Conservation (phyloP, 2,113 vertebrate species). For the Siphamia tubifer region DNA sequence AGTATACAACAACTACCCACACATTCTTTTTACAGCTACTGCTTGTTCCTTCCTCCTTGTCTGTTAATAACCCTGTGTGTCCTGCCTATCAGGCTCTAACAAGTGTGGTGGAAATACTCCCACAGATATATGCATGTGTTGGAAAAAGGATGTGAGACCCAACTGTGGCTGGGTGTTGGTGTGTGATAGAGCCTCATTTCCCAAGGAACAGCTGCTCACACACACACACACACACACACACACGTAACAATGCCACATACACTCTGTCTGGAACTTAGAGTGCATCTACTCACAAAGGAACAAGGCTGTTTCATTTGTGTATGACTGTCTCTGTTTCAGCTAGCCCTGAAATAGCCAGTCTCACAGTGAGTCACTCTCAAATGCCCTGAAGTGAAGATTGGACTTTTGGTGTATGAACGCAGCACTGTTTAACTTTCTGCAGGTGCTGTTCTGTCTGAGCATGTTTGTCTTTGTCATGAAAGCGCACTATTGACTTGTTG, state of each 20-base stretch:
- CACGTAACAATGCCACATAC: not conserved
- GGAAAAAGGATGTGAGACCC: slow-evolving; percentile 64
- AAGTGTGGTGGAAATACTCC: slow-evolving; percentile 40
- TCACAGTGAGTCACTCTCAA: slow-evolving; percentile 62
- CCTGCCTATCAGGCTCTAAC: slow-evolving; percentile 38
- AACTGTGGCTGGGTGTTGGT: slow-evolving; percentile 41
- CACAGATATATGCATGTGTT: slow-evolving; percentile 23
- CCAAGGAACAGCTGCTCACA: slow-evolving; percentile 66
- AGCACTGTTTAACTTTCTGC: slow-evolving; percentile 39
- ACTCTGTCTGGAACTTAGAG: slow-evolving; percentile 59
- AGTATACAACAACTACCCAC: slow-evolving; percentile 58
- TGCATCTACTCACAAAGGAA: slow-evolving; percentile 54
- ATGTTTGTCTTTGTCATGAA: slow-evolving; percentile 45
- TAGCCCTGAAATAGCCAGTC: slow-evolving; percentile 62
- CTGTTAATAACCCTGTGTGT: slow-evolving; percentile 58
- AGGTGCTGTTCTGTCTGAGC: slow-evolving; percentile 50
- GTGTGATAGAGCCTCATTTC: slow-evolving; percentile 52
- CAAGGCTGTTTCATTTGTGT: slow-evolving; percentile 59
- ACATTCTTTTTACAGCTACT: slow-evolving; percentile 58
- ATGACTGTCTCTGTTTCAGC: slow-evolving; percentile 62
- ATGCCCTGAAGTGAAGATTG: slow-evolving; percentile 36
- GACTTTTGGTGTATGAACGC: slow-evolving; percentile 26
- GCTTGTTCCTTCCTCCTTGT: slow-evolving; percentile 57
- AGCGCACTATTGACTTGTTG: slow-evolving; percentile 23
- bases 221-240: slow-evolving; percentile 10